Evolutionary conservation across 2,888 invertebrate genomes (phyloP), one percentile per base, ranked within the genome.

Genomic region (Andrena minutula): DNA sequence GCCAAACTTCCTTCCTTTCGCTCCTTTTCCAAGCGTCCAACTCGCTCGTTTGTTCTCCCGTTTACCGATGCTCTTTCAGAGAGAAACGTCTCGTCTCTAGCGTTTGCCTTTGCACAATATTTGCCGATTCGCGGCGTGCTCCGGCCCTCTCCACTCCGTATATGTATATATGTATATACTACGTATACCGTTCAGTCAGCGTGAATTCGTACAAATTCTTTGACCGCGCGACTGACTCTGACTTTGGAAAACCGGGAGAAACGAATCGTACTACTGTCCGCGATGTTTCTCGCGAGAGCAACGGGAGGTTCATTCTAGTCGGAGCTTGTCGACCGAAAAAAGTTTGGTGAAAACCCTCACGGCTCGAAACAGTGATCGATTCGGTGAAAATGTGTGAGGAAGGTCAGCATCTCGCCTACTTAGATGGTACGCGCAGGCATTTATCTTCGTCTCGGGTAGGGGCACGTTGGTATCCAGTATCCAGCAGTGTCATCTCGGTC

Each of bases 41-140:
- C 68, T 53, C 10, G 20, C 5, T 23, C n/a, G 30, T 60, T 73
- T 58, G 53, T 72, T 51, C 35, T 60, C 70, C 71, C 68, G 73
- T 73, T 74, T 51, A 28, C 41, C 35, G 10, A 64, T 58, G 51
- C 64, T 56, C 61, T 47, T 56, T 35, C 49, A n/a, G 35, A 53
- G 65, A 61, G 69, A 61, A 35, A 66, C 70, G 58, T 30, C 41
- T 69, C 64, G 75, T 51, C 61, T 68, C 74, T 35, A 61, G 56
- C 73, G 80, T 84, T 86, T 86, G 75, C 68, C 80, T 71, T 71
- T 26, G 82, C 75, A 79, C 70, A 83, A 86, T 86, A 85, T 86
- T 87, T 83, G 81, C 84, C 26, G 58, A 74, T 51, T 76, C 80
- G 80, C 72, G 60, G 70, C n/a, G 71, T 20, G 68, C 0, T 0